Base-by-base conservation (phyloP, 2,888 invertebrate genomes). In the Cryptophagus acutangulus region DNA sequence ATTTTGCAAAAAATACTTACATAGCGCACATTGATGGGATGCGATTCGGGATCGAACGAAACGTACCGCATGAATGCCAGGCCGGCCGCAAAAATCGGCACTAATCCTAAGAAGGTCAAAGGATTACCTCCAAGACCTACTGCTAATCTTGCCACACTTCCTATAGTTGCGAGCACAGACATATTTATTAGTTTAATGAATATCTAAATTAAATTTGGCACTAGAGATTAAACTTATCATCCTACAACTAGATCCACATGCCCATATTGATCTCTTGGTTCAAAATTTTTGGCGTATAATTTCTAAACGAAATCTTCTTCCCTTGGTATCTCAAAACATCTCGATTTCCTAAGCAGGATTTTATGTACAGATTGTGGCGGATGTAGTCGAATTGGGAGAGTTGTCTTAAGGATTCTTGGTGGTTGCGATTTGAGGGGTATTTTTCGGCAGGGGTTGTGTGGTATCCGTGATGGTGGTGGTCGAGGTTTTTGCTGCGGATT, bases 11-110 rank as follows among this genome's bases (percentile, higher is more conserved):
- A 13, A n/a, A 29, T 44, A 74, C 77, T 78, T 72, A 88, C 87
- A 73, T 78, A 72, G 67, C 74, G 74, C 44, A 81, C 76, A 65
- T 88, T 82, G 54, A 76, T 74, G 40, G 85, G 79, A 63, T 82
- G 82, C 17, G 82, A 81, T 70, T 91, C 91, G 45, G 90, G 90
- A 71, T 91, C 91, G 59, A 80, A 76, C 61, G 78, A 79, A 66
- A 83, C 78, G 73, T 90, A 90, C 61, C 83, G 78, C 74, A 85
- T 83, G 67, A 82, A 83, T 57, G 87, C 82, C 66, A 88, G 74
- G 58, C 87, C 87, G 55, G 87, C 80, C 48, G 87, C 85, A 66
- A 89, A 75, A 56, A 89, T 76, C 56, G 89, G 88, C 66, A 89
- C 79, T 68, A 89, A 74, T 57, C 87, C 80, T 67, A 84, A 74